Evolutionary conservation across 2,888 invertebrate species (phyloP), one percentile per base, ranked within the genome.

Genomic region (Ctena decussata): DNA sequence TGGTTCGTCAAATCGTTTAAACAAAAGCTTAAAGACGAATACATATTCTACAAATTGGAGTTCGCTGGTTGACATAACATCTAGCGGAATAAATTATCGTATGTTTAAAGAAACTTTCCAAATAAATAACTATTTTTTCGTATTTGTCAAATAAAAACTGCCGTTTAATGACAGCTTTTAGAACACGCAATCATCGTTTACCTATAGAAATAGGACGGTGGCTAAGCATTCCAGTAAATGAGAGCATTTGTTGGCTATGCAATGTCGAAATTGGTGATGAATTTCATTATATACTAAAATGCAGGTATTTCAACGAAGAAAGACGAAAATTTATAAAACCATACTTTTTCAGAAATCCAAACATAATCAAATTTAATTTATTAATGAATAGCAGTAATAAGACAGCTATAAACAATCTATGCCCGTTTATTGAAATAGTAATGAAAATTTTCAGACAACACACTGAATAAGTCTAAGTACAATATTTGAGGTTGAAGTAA

Each of bases 131-230:
- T 49, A 53, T 30, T 37, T 74, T 32, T 6, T n/a, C 21, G 53
- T 30, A 74, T 49, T 49, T 49, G 8, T 32, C 53, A 3, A n/a
- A 30, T 27, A 30, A 30, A 30, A 12, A 44, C 6, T 21, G 46
- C 12, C 18, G n/a, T 30, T 21, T 49, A 24, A 53, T 74, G 53
- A 74, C 49, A 8, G 30, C 46, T n/a, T 74, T 53, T 37, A 5
- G 74, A 53, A 74, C 74, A 5, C 49, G 46, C 18, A 74, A 74
- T 32, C 74, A 74, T n/a, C 46, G 27, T 21, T n/a, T 74, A 30
- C 74, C 74, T 24, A 74, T 74, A 53, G 74, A 74, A 27, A 49
- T 12, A 21, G 74, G 74, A 49, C 27, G 74, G 53, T 74, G 74
- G 53, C 27, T 21, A 15, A 74, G 46, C 30, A 53, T 53, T n/a